phyloP scores from a whole-genome alignment of 1,140 invertebrate species.

The Eupristina koningsbergeri region DNA sequence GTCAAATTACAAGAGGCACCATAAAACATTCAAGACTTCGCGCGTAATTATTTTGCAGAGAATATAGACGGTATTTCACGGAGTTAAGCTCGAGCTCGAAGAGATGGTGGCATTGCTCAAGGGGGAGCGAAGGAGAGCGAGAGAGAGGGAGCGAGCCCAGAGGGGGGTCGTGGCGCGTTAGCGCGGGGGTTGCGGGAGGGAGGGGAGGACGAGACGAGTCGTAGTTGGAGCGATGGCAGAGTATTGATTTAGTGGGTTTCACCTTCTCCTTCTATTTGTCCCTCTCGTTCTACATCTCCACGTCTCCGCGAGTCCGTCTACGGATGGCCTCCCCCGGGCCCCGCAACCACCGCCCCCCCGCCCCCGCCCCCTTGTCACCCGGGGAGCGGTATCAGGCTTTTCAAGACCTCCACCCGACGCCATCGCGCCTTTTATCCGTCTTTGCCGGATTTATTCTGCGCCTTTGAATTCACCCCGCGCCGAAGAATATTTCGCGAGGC shows the following conservation, averaged over 20 bases:
- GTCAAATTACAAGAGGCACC: conserved; percentile 4
- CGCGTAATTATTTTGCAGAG: conserved; percentile 29
- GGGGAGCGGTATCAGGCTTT: conserved; percentile 57
- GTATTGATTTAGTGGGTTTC: conserved; percentile 75
- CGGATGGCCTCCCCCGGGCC: background rate
- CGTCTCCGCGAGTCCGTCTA: conserved; percentile 46
- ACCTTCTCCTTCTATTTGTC: conserved; percentile 73
- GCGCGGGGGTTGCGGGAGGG: conserved; percentile 18
- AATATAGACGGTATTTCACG: conserved; percentile 23
- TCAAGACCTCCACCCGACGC: conserved; percentile 56
- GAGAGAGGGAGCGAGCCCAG: conserved; percentile 37
- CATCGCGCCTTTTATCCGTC: conserved; percentile 51
- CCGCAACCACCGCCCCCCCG: conserved; percentile 4
- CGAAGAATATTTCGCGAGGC: conserved; percentile 11
- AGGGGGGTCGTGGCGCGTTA: conserved; percentile 42
- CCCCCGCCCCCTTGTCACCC: conserved; percentile 9
- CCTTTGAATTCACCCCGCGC: background rate
- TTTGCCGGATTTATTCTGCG: conserved; percentile 40
- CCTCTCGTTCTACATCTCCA: conserved; percentile 65
- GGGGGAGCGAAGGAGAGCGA: conserved; percentile 11
- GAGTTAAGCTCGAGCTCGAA: background rate
- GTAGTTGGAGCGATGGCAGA: conserved; percentile 73
- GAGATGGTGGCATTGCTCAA: conserved; percentile 44
- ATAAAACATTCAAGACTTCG: conserved; percentile 21
- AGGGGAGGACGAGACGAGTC: conserved; percentile 65